Conservation (phyloP, 2,888 invertebrate species). For the Leucoma salicis region DNA sequence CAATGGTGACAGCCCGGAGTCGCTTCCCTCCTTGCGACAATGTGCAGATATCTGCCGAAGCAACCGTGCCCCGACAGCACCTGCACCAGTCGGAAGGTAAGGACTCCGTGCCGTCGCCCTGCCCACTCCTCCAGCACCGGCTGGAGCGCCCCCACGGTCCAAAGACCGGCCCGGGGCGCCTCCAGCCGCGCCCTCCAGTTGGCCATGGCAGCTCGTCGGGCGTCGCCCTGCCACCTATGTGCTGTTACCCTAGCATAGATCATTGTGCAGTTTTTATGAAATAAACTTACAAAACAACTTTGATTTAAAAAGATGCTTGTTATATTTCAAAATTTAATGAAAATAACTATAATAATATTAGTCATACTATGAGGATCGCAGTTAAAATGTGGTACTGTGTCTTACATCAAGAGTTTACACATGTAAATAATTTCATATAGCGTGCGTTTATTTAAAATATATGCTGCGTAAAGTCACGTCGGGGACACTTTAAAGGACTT, state of each 20-base stretch:
- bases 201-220: no score
- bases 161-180: no score
- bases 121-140: no score
- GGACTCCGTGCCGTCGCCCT: no score
- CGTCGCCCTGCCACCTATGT: no score
- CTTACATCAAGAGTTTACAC: slow-evolving; percentile 7
- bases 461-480: slow-evolving; percentile 7
- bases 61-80: no score
- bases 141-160: no score
- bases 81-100: no score
- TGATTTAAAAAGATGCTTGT: neutral
- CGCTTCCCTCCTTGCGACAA: no score
- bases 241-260: neutral
- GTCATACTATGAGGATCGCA: slow-evolving; percentile 9
- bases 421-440: slow-evolving; percentile 10
- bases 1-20: no score
- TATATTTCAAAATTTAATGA: slow-evolving; percentile 13
- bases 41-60: no score
- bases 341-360: slow-evolving; percentile 7
- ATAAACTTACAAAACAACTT: slow-evolving; percentile 4
- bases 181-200: no score
- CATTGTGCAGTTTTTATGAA: slow-evolving; percentile 1
- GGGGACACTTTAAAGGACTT: slow-evolving; percentile 1
- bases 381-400: slow-evolving; percentile 6
- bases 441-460: slow-evolving; percentile 8